These are phyloP conservation scores for Xestoiulus laeticollis DNA, from an alignment of 2,888 invertebrate species.

Conservation along the genomic window DNA sequence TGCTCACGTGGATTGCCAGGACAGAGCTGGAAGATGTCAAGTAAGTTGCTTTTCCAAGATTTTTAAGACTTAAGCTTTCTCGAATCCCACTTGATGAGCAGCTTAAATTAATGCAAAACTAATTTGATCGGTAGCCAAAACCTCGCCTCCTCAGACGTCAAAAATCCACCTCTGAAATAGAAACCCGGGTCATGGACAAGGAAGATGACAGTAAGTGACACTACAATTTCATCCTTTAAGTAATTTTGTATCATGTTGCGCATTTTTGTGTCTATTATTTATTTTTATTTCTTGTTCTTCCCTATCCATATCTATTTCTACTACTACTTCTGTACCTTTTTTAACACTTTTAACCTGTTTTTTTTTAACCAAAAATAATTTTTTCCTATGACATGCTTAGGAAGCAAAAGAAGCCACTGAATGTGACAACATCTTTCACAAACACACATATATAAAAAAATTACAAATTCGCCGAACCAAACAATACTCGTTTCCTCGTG, in stretches of 20 bases:
- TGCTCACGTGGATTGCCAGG: slow-evolving; percentile 85
- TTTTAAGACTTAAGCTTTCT: background rate
- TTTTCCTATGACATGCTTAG: background rate
- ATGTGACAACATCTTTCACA: slow-evolving; percentile 16
- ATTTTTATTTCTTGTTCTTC: slow-evolving; percentile 46
- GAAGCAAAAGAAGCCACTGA: slow-evolving; percentile 23
- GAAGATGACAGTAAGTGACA: slow-evolving; percentile 59
- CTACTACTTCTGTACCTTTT: slow-evolving; percentile 35
- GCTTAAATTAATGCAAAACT: background rate
- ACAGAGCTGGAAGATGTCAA: slow-evolving; percentile 80
- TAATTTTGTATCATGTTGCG: background rate
- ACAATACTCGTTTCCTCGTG: background rate
- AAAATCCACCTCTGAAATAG: slow-evolving; percentile 79
- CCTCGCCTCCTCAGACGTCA: slow-evolving; percentile 84
- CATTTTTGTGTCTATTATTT: background rate
- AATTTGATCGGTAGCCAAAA: slow-evolving; percentile 71
- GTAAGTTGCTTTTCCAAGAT: slow-evolving; percentile 56
- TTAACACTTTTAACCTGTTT: background rate
- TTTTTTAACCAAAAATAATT: slow-evolving; percentile 35
- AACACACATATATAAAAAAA: background rate
- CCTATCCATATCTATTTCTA: slow-evolving; percentile 42
- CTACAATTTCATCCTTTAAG: background rate
- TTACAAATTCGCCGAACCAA: background rate
- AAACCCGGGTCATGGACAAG: slow-evolving; percentile 61
- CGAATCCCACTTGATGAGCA: background rate